These are phyloP conservation scores for Drosophila triauraria DNA, from an alignment of 1,140 invertebrate species.

Conservation along the genomic window DNA sequence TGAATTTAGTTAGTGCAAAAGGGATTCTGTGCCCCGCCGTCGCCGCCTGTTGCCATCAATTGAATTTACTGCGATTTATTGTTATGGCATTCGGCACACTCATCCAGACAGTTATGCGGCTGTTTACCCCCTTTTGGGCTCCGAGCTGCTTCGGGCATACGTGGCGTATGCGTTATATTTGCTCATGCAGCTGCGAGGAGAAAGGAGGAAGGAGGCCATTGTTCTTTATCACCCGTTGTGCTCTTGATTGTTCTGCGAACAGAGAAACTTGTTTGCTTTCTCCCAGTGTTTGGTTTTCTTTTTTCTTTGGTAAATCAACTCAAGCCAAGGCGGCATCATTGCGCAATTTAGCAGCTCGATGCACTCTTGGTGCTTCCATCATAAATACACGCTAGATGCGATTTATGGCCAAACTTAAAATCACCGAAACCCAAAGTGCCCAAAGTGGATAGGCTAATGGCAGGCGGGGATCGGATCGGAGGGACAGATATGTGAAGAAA, in stretches of 20 bases:
- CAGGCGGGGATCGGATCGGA: constrained; percentile 14
- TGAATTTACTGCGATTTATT: constrained; percentile 55
- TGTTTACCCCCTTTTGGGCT: constrained; percentile 13
- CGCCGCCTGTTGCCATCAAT: constrained; percentile 30
- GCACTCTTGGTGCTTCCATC: constrained; percentile 39
- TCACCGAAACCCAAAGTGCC: constrained; percentile 43
- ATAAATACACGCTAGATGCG: constrained; percentile 59
- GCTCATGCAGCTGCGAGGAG: neutral
- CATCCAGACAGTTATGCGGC: constrained; percentile 43
- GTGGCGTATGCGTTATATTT: constrained; percentile 44
- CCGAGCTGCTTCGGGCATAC: neutral
- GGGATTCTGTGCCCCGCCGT: constrained; percentile 1
- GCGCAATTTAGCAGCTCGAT: constrained; percentile 55
- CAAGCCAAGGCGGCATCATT: constrained; percentile 32
- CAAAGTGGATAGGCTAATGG: constrained; percentile 59
- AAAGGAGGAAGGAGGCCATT: too few species aligned
- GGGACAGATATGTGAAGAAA: neutral
- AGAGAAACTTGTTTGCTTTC: neutral
- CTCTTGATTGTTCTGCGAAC: too few species aligned
- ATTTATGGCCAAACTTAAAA: constrained; percentile 65
- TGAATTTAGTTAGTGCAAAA: constrained; percentile 48
- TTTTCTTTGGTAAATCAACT: constrained; percentile 35
- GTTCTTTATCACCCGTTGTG: too few species aligned
- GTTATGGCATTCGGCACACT: constrained; percentile 47
- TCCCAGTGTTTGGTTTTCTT: neutral